Evolutionary conservation across 1,140 invertebrate genomes (phyloP), one percentile per base, ranked within the genome.

Genomic region (Meloidogyne floridensis): DNA sequence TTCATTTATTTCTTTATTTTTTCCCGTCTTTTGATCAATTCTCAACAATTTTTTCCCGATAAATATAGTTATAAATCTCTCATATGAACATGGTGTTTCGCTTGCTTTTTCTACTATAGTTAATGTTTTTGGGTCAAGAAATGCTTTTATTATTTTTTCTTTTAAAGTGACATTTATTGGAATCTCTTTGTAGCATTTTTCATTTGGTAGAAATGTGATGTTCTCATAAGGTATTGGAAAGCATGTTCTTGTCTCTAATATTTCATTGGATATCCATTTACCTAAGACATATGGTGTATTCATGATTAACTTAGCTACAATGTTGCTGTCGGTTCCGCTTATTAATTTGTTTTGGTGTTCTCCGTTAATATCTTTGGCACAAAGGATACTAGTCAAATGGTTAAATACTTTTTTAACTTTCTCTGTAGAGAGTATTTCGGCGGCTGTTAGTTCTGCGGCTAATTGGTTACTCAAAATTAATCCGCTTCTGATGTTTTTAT

Each of bases 141-240:
- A 72, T n/a, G 72, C 72, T n/a, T 47, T 47, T 10, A 72, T 72
- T 47, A 10, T n/a, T n/a, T 47, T 32, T 43, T 72, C 9, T 10
- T 43, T 13, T 1, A 72, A 13, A 13, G 72, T 72, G 2, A 72
- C 72, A 15, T 72, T 72, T 32, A 72, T n/a, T 9, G 72, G 72
- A n/a, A 72, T 72, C 9, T 72, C 9, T 10, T n/a, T 32, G 15
- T 72, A 72, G 72, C 72, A 72, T n/a, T 72, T 72, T n/a, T 72
- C 32, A 11, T 10, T 11, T n/a, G 72, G 9, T 13, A 72, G 4
- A 15, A 72, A 72, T 9, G 72, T 72, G 9, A 72, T n/a, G 72
- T 72, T 72, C 2, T n/a, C 11, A 2, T 47, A 10, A n/a, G 72
- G 72, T 13, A 72, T 72, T 8, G 72, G 72, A 32, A 72, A 13